A percentile compares a stretch with the other conserved stretches of the same genome.
Conservation (phyloP, 1,140 invertebrate genomes). For the Brachionus rotundiformis region DNA sequence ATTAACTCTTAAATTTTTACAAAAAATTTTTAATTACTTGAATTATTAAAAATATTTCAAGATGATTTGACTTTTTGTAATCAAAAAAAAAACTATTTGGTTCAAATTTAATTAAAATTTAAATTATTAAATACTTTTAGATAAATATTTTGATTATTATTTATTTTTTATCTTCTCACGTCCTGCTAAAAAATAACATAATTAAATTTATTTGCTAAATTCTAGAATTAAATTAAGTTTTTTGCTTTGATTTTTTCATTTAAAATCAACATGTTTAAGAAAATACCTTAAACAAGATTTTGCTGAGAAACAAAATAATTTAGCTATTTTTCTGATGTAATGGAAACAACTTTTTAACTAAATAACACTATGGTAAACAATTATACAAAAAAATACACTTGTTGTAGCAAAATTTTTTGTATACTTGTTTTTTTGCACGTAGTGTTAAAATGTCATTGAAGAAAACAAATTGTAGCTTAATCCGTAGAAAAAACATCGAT, state of each 20-base stretch:
- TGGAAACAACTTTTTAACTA: neutral
- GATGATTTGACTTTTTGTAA: neutral
- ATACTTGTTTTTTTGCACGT: neutral
- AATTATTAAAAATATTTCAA: neutral
- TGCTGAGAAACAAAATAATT: too few species aligned
- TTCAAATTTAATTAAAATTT: neutral
- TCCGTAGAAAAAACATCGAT: slow-evolving; percentile 4
- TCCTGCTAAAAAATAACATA: neutral
- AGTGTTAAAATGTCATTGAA: slow-evolving; percentile 5
- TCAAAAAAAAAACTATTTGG: neutral
- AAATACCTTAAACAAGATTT: too few species aligned
- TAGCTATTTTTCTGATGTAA: neutral
- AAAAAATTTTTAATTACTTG: neutral
- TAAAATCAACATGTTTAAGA: neutral
- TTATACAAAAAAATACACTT: neutral
- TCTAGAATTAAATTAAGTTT: neutral
- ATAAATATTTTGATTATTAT: slow-evolving; percentile 5
- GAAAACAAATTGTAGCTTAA: slow-evolving; percentile 19
- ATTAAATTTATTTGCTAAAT: neutral
- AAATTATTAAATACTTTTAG: neutral
- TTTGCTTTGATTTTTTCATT: neutral
- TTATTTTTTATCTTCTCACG: neutral
- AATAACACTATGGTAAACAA: neutral
- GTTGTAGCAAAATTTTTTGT: neutral
- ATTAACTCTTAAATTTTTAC: neutral